phyloP scores from a whole-genome alignment of 2,113 vertebrate genomes.

The Halcyon malimbica region DNA sequence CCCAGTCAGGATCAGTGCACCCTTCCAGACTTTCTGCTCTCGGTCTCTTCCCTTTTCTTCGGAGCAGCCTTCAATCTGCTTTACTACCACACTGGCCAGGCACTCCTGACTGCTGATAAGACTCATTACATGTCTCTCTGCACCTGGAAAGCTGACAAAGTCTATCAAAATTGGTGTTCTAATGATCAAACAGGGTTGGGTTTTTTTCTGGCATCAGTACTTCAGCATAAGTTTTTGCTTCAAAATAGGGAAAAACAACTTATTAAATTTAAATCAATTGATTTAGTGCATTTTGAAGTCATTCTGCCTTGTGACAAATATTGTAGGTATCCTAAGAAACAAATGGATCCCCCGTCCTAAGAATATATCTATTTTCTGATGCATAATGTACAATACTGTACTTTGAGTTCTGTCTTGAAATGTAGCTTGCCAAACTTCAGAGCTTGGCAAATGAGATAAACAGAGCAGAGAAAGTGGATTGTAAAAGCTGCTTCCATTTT shows the following conservation, averaged over 20 bases:
- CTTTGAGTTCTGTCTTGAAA: conserved; percentile 2
- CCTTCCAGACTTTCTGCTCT: not conserved
- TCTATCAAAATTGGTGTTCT: not conserved
- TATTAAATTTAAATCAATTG: not conserved
- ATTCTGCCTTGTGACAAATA: not conserved
- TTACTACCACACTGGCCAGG: not conserved
- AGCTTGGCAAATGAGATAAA: not conserved
- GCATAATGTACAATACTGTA: not conserved
- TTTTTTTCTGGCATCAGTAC: not conserved
- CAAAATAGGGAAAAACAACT: not conserved
- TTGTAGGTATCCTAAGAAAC: not conserved
- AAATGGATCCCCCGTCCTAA: not conserved
- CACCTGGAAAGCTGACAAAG: not conserved
- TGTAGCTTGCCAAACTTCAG: not conserved
- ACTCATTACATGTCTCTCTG: not conserved
- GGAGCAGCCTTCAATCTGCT: not conserved
- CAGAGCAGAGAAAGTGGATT: not conserved
- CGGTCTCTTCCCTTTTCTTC: not conserved
- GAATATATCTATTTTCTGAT: not conserved
- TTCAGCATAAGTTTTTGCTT: not conserved
- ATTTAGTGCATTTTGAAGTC: not conserved
- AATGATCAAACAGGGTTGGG: not conserved
- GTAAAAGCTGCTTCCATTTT: conserved; percentile 27
- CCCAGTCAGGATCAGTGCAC: not conserved
- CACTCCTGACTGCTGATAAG: not conserved